Conservation (phyloP, 2,113 vertebrate genomes). For the Chaetodon trifascialis region DNA sequence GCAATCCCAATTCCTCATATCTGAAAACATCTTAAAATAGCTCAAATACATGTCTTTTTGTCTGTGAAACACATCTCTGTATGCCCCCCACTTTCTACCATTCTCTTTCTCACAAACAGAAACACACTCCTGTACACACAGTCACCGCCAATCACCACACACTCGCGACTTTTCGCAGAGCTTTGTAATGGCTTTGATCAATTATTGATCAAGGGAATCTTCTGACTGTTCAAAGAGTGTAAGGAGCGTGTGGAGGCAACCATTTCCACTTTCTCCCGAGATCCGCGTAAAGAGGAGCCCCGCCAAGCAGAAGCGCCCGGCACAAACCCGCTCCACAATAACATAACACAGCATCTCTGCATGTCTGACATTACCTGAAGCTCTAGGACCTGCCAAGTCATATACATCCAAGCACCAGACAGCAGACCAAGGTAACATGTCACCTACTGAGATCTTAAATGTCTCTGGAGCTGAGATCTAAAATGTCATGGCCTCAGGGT, state of each 20-base stretch:
- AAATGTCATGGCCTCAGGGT: constrained; percentile 77
- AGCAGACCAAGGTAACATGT: constrained; percentile 55
- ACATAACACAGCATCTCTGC: constrained; percentile 19
- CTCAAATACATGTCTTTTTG: constrained; percentile 13
- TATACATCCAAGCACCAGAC: constrained; percentile 54
- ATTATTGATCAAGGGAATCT: constrained; percentile 77
- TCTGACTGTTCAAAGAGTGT: constrained; percentile 67
- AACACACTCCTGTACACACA: constrained; percentile 23
- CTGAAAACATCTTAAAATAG: not conserved
- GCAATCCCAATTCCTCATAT: not conserved
- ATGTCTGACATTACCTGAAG: constrained; percentile 57
- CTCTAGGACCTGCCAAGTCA: constrained; percentile 61
- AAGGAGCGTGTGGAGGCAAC: constrained; percentile 43
- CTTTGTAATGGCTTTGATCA: constrained; percentile 80
- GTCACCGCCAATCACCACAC: constrained; percentile 42
- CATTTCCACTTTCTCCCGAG: constrained; percentile 48
- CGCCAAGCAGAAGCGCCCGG: not conserved
- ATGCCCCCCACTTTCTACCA: not conserved
- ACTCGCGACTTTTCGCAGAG: constrained; percentile 47
- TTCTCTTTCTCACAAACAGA: constrained; percentile 14
- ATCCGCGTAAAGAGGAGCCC: constrained; percentile 19
- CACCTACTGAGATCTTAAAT: constrained; percentile 69
- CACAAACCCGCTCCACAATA: constrained; percentile 11
- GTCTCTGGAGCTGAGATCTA: constrained; percentile 67
- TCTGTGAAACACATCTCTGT: not conserved